A percentile compares a stretch with the other conserved stretches of the same genome.
phyloP scores from a whole-genome alignment of 1,140 invertebrate genomes.

The Mamestra configurata region DNA sequence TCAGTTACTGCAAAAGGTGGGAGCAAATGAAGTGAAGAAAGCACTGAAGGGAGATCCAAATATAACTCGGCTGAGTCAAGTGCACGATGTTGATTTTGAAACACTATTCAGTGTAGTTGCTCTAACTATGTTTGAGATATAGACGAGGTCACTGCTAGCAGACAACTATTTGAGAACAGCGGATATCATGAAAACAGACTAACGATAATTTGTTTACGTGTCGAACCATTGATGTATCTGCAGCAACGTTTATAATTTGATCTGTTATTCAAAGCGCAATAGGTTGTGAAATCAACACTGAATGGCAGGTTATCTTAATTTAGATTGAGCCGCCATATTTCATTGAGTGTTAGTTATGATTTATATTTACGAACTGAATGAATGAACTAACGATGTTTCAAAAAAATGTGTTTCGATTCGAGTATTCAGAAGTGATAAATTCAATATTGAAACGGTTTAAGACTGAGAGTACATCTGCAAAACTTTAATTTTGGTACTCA shows the following conservation, averaged over 20 bases:
- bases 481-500: not conserved
- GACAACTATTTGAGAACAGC: slow-evolving; percentile 10
- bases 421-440: not conserved
- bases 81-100: slow-evolving; percentile 52
- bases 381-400: slow-evolving; percentile 11
- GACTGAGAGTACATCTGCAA: not conserved
- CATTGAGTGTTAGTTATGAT: slow-evolving; percentile 25
- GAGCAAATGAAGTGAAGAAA: slow-evolving; percentile 56
- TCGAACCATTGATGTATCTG: slow-evolving; percentile 33
- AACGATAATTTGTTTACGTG: slow-evolving; percentile 25
- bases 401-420: not conserved
- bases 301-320: slow-evolving; percentile 35
- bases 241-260: not conserved
- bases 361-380: slow-evolving; percentile 24
- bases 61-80: slow-evolving; percentile 65
- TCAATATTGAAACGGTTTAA: slow-evolving; percentile 7
- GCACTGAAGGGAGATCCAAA: slow-evolving; percentile 55
- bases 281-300: slow-evolving; percentile 21
- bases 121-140: slow-evolving; percentile 34
- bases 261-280: not conserved
- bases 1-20: slow-evolving; percentile 18
- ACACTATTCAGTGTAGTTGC: slow-evolving; percentile 37
- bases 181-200: slow-evolving; percentile 36
- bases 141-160: slow-evolving; percentile 39
- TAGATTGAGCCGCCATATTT: slow-evolving; percentile 18